These are phyloP conservation scores for Phalera bucephala DNA, from an alignment of 2,888 invertebrate genomes.

Conservation along the genomic window DNA sequence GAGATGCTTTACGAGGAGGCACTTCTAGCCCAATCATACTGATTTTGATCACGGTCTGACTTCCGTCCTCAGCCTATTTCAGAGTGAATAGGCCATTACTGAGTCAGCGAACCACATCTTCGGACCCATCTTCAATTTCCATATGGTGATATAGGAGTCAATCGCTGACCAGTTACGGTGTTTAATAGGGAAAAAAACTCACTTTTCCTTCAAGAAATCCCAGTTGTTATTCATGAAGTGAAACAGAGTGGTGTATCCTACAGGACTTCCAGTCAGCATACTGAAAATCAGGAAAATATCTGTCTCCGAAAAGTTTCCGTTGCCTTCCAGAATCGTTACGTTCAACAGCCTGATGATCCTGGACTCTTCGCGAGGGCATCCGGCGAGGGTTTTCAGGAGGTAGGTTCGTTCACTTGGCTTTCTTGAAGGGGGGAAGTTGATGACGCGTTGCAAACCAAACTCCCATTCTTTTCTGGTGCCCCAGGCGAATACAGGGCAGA, in stretches of 20 bases:
- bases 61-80: too few relatives aligned
- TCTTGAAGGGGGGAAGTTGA: slow-evolving; percentile 87
- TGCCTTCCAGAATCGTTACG: slow-evolving; percentile 86
- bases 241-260: slow-evolving; percentile 88
- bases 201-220: slow-evolving; percentile 86
- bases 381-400: slow-evolving; percentile 89
- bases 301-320: slow-evolving; percentile 89
- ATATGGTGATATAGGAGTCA: too few relatives aligned
- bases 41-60: too few relatives aligned
- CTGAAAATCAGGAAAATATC: slow-evolving; percentile 89
- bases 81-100: too few relatives aligned
- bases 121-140: too few relatives aligned
- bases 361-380: slow-evolving; percentile 88
- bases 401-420: slow-evolving; percentile 90
- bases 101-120: too few relatives aligned
- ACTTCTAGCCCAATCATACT: too few relatives aligned
- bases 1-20: too few relatives aligned
- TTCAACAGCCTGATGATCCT: slow-evolving; percentile 86
- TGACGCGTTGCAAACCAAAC: slow-evolving; percentile 89
- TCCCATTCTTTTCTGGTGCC: slow-evolving; percentile 92
- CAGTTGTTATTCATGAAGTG: slow-evolving; percentile 88
- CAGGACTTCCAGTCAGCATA: slow-evolving; percentile 87
- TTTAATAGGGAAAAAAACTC: slow-evolving; percentile 39
- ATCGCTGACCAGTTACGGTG: too few relatives aligned
- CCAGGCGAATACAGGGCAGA: slow-evolving; percentile 93